Evolutionary conservation across 2,888 invertebrate species (phyloP), one percentile per base, ranked within the genome.

Genomic region (Lasioglossum leucozonium): DNA sequence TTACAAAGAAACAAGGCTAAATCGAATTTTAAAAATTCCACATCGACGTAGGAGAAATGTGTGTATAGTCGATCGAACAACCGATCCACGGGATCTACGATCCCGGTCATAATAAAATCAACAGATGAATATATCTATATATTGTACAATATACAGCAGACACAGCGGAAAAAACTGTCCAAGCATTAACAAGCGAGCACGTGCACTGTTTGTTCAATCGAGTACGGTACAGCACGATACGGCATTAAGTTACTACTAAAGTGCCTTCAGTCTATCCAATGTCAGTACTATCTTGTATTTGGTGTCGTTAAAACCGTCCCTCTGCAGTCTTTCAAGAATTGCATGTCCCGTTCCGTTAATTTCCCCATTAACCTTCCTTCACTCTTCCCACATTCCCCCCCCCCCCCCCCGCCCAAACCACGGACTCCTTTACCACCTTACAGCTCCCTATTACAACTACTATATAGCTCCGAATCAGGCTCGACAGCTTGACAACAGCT

Each of bases 251-350:
- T 95, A 94, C 93, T 94, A 94, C 94, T 94, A 95, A 93, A 92
- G 94, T 95, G 94, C 95, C 94, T 93, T 95, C 95, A 95, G 94
- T 95, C 94, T 95, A 95, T 95, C 95, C 95, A 95, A 94, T 95
- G 94, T 95, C 95, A 95, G 95, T 95, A 95, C 95, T 95, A 95
- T 95, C 94, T 95, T 95, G 94, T 95, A 95, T 95, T 95, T 95
- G 95, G 95, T 95, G 95, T 95, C 95, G 95, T 95, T 95, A 94
- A 94, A 95, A 94, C 93, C 93, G 93, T 94, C 93, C 93, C 91
- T 92, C 93, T 93, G 94, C 94, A 94, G 94, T 94, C 94, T 94
- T 94, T 93, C 92, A 90, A 85, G 90, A 93, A 93, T 93, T 93
- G 93, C 93, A 91, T 91, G 88, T 91, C 91, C 90, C 91, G 91